Evolutionary conservation across 2,888 invertebrate genomes (phyloP), one percentile per base, ranked within the genome.

Genomic region (Hylaea fasciaria): DNA sequence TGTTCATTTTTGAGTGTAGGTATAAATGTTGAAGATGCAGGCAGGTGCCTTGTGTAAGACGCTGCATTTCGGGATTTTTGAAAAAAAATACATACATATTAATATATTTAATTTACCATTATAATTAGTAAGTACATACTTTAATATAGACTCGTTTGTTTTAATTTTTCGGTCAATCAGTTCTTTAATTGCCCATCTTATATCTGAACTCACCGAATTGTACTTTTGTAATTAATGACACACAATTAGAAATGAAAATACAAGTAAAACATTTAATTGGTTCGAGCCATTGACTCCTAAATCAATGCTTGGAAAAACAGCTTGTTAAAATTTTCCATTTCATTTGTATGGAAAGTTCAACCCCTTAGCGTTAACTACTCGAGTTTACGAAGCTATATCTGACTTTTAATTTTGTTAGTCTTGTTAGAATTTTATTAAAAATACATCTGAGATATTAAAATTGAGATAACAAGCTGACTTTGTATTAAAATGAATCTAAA

Each of bases 261-360:
- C 64, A 75, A 71, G 72, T 62, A 74, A 39, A 83, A 78, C 69
- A 81, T 76, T 78, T 87, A 86, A 89, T 87, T 89, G 86, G 72
- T 73, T 67, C 79, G 73, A 83, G 54, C 78, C 86, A 86, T 83
- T 85, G 85, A 77, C 67, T 82, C 65, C 64, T 65, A 28, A 54
- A 69, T 74, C 69, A 71, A 73, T 68, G 72, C 64, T 13, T 69
- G 65, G 65, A 69, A 63, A 69, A 67, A 69, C 57, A 73, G 76
- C 91, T 91, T 89, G 89, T 92, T 92, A 92, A 90, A 92, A 87
- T 82, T 81, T 91, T 92, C 90, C 91, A 83, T 89, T 90, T 86
- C 86, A 90, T 89, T 90, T 88, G 82, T 80, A 76, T 68, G 68
- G 68, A 81, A 86, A 85, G 70, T 87, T 80, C 76, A 89, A 88